phyloP scores from a whole-genome alignment of 2,888 invertebrate species.

The Amphipoea lucens region DNA sequence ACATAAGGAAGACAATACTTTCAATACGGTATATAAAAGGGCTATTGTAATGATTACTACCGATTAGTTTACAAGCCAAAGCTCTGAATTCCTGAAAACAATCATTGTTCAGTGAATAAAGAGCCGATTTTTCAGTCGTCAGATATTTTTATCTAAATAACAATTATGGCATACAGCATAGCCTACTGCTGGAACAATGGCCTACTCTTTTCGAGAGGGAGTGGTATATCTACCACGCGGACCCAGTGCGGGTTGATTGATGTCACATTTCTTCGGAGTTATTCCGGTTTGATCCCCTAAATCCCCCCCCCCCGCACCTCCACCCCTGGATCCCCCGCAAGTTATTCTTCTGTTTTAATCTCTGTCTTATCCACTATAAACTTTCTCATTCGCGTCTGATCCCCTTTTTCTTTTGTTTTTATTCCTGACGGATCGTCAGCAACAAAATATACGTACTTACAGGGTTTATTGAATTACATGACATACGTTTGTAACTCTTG shows the following conservation, averaged over 20 bases:
- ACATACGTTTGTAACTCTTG: too few species aligned
- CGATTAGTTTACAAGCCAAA: background rate
- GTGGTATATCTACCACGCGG: background rate
- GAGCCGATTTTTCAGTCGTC: background rate
- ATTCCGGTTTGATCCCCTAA: too few species aligned
- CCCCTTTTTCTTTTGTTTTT: too few species aligned
- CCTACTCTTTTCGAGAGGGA: background rate
- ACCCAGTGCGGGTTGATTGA: background rate
- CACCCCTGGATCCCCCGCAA: too few species aligned
- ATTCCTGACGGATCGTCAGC: too few species aligned
- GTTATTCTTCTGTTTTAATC: too few species aligned
- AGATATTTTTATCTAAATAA: background rate
- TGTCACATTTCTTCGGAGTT: background rate
- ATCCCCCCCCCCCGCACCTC: too few species aligned
- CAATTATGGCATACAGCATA: background rate
- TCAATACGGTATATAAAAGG: constrained; percentile 1
- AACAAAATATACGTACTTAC: too few species aligned
- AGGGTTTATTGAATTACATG: too few species aligned
- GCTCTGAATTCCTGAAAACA: background rate
- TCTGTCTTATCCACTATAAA: too few species aligned
- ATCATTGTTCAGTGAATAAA: background rate
- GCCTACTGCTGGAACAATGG: background rate
- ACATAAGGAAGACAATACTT: background rate
- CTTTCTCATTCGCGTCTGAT: too few species aligned
- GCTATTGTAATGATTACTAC: constrained; percentile 7